Evolutionary conservation across 2,797 vertebrate species (phyloP).

Genomic region (Monodelphis domestica): DNA sequence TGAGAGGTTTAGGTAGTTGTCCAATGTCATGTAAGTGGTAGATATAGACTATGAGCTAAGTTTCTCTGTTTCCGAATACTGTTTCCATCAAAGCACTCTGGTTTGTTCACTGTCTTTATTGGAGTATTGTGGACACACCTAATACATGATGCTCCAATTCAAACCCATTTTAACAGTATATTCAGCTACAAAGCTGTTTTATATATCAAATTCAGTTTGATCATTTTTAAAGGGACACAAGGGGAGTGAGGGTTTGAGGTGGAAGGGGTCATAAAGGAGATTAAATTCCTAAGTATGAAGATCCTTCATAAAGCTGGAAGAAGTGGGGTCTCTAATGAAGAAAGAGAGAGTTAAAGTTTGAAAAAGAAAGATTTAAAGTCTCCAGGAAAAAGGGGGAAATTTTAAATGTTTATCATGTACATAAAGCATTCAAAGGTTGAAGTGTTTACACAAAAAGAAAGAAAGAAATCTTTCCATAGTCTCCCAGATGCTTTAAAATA

Average conservation of each 20-base stretch:
- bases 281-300: neutral
- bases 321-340: neutral
- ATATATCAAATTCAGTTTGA: neutral
- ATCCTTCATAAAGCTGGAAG: neutral
- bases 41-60: neutral
- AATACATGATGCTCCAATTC: neutral
- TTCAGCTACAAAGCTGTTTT: neutral
- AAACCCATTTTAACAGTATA: neutral
- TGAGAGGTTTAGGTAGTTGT: neutral
- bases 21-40: neutral
- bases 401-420: conserved; percentile 18
- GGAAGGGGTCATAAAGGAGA: neutral
- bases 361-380: neutral
- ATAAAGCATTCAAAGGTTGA: conserved; percentile 45
- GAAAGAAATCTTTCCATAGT: conserved; percentile 35
- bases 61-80: neutral
- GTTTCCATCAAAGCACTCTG: neutral
- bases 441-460: conserved; percentile 50
- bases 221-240: neutral
- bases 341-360: neutral
- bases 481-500: conserved; percentile 62
- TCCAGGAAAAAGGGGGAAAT: neutral
- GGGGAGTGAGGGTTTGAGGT: neutral
- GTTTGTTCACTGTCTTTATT: neutral
- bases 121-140: neutral